Evolutionary conservation across 92 coral and sea anemone species (phyloP), one percentile per base, ranked within the genome.

Genomic region (Zoanthus solanderi): DNA sequence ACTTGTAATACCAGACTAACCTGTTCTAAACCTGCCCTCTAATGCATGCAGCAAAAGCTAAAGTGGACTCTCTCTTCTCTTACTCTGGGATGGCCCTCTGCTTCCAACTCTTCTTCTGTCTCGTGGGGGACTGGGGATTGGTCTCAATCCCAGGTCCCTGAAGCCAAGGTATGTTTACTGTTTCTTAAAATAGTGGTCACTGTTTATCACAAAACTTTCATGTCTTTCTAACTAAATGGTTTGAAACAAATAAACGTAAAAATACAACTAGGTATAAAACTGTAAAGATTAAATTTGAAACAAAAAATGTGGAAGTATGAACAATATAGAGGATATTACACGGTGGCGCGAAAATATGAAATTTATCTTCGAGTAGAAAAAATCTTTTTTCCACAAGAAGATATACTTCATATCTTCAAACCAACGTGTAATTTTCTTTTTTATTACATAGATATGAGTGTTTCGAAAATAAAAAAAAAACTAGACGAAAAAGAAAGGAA

Each of bases 61-160:
- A 90, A 92, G 85, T 91, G 98, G 96, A 95, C 92, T 87, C 89
- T 95, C 84, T 93, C 98, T 69, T 95, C 98, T 78, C 92, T 95
- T 79, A 86, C 95, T 90, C 92, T 95, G 50, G 92, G 96, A 89
- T 95, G 98, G 98, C 90, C 95, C 83, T 76, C 98, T 71, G 90
- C 98, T 74, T 91, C 98, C 86, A 84, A 88, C 78, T 65, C 95
- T 89, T 87, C 96, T 90, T 86, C 96, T 91, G 88, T 89, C 66
- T 83, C 91, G 83, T 78, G 94, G 96, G 94, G 94, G 91, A 84
- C 94, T 93, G 94, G 98, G 88, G 96, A 95, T 83, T 91, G 68
- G 82, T 85, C 94, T 90, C 96, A 90, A 88, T 87, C 93, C 84
- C 92, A 95, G 76, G 78, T 88, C 90, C 92, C 96, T 18, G 92